Evolutionary conservation across 92 coral and sea anemone species (phyloP).

Genomic region (Pocillopora meandrina): DNA sequence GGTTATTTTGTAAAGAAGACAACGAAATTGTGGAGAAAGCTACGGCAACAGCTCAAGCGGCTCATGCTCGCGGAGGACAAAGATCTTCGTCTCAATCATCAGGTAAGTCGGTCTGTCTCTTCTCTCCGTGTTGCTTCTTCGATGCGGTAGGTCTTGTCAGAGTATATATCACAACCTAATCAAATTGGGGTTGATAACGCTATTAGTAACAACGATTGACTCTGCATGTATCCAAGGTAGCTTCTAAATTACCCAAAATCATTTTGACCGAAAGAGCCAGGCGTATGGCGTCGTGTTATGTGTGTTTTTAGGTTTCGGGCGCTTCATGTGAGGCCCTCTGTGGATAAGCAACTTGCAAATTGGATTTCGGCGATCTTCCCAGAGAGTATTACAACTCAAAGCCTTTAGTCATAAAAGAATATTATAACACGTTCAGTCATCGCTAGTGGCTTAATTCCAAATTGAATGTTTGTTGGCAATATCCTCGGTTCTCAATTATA

Average conservation of each 20-base stretch:
- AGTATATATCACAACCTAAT: constrained; percentile 74
- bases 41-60: constrained; percentile 86
- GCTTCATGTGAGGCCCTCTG: constrained; percentile 7
- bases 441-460: constrained; percentile 36
- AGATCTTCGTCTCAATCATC: constrained; percentile 54
- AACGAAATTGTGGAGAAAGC: constrained; percentile 98
- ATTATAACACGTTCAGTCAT: constrained; percentile 17
- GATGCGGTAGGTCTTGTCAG: constrained; percentile 92
- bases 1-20: constrained; percentile 97
- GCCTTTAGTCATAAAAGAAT: not conserved
- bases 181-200: constrained; percentile 93
- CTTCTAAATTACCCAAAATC: constrained; percentile 12
- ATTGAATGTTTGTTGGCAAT: constrained; percentile 65
- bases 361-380: not conserved
- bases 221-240: constrained; percentile 73
- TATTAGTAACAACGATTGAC: constrained; percentile 82
- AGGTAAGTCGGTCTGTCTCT: constrained; percentile 40
- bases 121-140: constrained; percentile 39
- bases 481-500: constrained; percentile 55
- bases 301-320: not conserved
- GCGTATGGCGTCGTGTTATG: not conserved
- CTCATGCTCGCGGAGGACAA: constrained; percentile 66
- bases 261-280: not conserved
- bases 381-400: constrained; percentile 17
- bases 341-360: constrained; percentile 34